phyloP scores from a whole-genome alignment of 2,797 vertebrate species.

The Nannoperca australis region DNA sequence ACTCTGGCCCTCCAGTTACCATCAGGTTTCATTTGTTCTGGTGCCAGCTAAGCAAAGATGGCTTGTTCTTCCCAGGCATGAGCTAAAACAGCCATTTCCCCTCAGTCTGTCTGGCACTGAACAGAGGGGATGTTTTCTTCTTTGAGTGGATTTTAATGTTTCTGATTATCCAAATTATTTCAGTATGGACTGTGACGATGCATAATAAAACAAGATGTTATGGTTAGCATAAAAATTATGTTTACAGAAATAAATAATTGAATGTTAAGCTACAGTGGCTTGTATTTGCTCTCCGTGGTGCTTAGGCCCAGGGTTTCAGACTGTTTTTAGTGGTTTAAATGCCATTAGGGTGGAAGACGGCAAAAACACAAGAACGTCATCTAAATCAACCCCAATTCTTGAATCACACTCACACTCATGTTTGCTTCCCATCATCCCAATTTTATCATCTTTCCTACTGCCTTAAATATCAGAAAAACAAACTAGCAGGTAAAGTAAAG shows the following conservation, averaged over 20 bases:
- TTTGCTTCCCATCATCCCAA: neutral
- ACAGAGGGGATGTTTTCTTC: neutral
- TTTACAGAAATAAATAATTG: neutral
- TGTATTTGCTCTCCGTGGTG: neutral
- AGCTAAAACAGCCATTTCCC: slow-evolving; percentile 9
- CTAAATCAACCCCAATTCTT: neutral
- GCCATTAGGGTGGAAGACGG: neutral
- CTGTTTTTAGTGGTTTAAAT: neutral
- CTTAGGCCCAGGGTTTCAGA: neutral
- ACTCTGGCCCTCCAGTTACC: neutral
- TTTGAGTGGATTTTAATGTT: slow-evolving; percentile 25
- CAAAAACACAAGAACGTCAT: neutral
- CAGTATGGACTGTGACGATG: neutral
- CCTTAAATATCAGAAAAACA: slow-evolving; percentile 10
- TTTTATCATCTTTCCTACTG: neutral
- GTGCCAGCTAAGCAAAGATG: slow-evolving; percentile 23
- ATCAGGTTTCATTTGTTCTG: slow-evolving; percentile 20
- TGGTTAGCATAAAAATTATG: slow-evolving; percentile 18
- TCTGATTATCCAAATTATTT: slow-evolving; percentile 32
- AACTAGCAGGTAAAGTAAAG: neutral
- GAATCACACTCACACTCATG: neutral
- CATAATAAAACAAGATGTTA: slow-evolving; percentile 3
- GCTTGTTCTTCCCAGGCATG: slow-evolving; percentile 4
- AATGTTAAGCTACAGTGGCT: neutral
- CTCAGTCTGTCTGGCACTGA: slow-evolving; percentile 4